Evolutionary conservation across 2,797 vertebrate species (phyloP).

Genomic region (Fistularia commersonii): DNA sequence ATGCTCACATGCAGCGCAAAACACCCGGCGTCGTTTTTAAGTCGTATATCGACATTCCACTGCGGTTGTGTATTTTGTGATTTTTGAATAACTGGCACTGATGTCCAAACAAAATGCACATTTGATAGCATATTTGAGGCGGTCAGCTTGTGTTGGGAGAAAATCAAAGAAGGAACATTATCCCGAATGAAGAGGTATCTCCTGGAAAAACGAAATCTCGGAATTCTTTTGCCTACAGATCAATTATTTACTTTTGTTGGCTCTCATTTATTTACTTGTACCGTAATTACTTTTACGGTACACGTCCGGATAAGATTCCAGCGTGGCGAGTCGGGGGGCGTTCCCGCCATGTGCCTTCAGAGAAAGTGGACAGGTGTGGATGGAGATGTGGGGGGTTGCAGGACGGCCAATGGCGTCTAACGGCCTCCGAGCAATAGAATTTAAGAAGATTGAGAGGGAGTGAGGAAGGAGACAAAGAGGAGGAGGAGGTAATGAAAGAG

Average conservation of each 20-base stretch:
- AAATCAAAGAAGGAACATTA: neutral
- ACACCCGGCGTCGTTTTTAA: too few relatives aligned
- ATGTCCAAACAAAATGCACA: too few relatives aligned
- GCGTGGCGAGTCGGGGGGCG: neutral
- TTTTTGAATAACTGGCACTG: too few relatives aligned
- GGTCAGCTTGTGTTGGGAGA: too few relatives aligned
- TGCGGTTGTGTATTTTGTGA: too few relatives aligned
- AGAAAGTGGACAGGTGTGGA: constrained; percentile 59
- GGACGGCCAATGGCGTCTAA: constrained; percentile 14
- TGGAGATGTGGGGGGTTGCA: constrained; percentile 19
- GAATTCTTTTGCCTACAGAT: too few relatives aligned
- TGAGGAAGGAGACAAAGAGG: constrained; percentile 29
- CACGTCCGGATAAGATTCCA: neutral
- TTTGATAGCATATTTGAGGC: too few relatives aligned
- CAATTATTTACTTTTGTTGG: too few relatives aligned
- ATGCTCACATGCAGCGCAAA: too few relatives aligned
- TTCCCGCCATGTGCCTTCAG: constrained; percentile 22
- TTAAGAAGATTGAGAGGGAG: constrained; percentile 37
- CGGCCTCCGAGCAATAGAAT: constrained; percentile 60
- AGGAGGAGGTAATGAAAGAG: constrained; percentile 24
- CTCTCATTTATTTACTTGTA: too few relatives aligned
- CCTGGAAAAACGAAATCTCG: neutral
- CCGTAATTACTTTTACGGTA: too few relatives aligned
- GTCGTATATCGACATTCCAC: too few relatives aligned
- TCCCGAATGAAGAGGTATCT: neutral